Evolutionary conservation across 2,113 vertebrate species (phyloP), one percentile per base, ranked within the genome.

Genomic region (Pungitius pungitius): DNA sequence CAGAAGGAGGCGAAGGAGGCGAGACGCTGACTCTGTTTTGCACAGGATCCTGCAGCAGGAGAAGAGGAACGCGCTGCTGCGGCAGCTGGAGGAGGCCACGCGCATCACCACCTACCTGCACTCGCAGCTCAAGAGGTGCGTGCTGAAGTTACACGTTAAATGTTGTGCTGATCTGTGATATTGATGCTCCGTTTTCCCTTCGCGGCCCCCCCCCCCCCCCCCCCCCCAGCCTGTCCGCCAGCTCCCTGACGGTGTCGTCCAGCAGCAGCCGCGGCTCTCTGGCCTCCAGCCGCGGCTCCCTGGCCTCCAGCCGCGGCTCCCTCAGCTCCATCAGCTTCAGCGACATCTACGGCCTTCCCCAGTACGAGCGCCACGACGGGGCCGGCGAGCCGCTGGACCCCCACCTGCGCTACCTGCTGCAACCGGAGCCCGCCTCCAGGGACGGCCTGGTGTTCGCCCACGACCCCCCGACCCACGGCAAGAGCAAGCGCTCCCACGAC

Each of bases 281-380:
- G 62, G 96, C 97, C 35, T 99, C 98, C 62, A 99, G 98, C 45
- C 93, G 96, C 1, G 98, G 97, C 49, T 99, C 97, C 0, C 87
- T 98, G 78, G 93, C 98, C 1, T 99, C 97, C 80, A 99, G 97
- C 92, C 92, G 97, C 3, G 97, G 98, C 24, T 99, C 98, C 9
- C 94, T 99, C 58, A 99, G 97, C 92, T 99, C 98, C 0, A 87
- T 99, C 91, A 99, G 97, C 87, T 99, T 99, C 87, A 98, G 94
- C 0, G 98, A 99, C 93, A 99, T 99, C 93, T 99, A 99, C 1
- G 97, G 97, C 40, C 87, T 96, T 17, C 97, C 97, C 0, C 97
- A 98, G 84, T 99, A 97, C 0, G 98, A 99, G 55, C 96, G 96
- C 18, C 89, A 94, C 0, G 97, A 97, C 0, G 70, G 90, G 2